phyloP scores from a whole-genome alignment of 2,888 invertebrate genomes.

The Amiota communis region DNA sequence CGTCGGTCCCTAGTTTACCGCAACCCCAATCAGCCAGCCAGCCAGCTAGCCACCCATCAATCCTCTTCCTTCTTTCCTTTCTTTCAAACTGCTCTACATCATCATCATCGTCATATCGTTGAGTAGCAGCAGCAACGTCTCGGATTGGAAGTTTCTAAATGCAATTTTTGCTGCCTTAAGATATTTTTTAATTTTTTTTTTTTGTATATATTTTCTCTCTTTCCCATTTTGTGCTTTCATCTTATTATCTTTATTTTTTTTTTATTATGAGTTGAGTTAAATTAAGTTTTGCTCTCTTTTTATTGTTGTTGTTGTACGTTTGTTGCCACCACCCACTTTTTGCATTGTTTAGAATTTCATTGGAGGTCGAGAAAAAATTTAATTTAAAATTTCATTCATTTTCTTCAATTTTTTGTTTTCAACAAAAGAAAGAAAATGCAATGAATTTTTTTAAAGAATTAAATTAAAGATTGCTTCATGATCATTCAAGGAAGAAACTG shows the following conservation, averaged over 20 bases:
- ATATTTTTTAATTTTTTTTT: constrained; percentile 27
- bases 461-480: too few species aligned
- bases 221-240: not conserved
- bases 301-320: not conserved
- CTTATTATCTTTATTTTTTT: constrained; percentile 10
- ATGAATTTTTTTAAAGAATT: too few species aligned
- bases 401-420: too few species aligned
- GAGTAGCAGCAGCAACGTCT: constrained; percentile 45
- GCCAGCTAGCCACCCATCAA: constrained; percentile 26
- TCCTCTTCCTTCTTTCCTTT: too few species aligned
- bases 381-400: too few species aligned
- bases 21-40: constrained; percentile 41
- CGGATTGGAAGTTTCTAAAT: constrained; percentile 72
- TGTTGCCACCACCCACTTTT: constrained; percentile 42
- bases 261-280: not conserved
- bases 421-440: too few species aligned
- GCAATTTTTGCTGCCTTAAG: constrained; percentile 55
- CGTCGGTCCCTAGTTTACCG: constrained; percentile 39
- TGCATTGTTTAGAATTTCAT: constrained; percentile 29
- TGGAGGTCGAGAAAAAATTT: constrained; percentile 1
- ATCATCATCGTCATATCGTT: not conserved
- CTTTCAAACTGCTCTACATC: not conserved
- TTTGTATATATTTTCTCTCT: constrained; percentile 30
- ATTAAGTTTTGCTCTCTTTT: constrained; percentile 8
- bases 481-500: too few species aligned